Evolutionary conservation across 2,797 vertebrate species (phyloP).

Genomic region (Bradypodion ventrale): DNA sequence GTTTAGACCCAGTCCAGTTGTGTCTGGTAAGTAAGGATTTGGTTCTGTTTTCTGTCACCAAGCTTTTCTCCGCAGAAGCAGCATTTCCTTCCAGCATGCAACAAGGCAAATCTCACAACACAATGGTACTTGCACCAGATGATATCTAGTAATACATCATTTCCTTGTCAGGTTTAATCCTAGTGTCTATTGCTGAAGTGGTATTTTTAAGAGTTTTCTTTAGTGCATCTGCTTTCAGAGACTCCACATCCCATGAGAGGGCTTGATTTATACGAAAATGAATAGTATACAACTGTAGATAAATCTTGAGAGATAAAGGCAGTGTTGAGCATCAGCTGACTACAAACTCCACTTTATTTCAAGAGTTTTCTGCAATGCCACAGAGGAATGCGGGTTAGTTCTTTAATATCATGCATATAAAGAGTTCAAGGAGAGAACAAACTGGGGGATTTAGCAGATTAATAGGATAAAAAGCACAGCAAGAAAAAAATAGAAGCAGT

Average conservation of each 20-base stretch:
- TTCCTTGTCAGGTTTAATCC: slow-evolving; percentile 9
- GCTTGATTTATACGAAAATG: slow-evolving; percentile 25
- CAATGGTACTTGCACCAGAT: slow-evolving; percentile 8
- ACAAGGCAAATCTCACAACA: slow-evolving; percentile 3
- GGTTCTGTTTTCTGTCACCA: neutral
- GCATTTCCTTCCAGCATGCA: neutral
- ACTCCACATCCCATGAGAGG: slow-evolving; percentile 1
- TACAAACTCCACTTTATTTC: neutral
- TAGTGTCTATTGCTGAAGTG: slow-evolving; percentile 13
- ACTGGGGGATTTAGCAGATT: neutral
- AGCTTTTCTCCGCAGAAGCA: neutral
- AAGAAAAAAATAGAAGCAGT: neutral
- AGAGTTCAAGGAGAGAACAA: slow-evolving; percentile 29
- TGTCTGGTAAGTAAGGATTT: neutral
- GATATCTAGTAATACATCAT: slow-evolving; percentile 6
- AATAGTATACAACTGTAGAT: neutral
- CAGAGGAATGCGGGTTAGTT: neutral
- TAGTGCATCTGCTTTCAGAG: neutral
- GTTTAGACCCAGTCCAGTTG: neutral
- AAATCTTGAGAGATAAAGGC: slow-evolving; percentile 7
- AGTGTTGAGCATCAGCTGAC: neutral
- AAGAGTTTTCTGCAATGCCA: neutral
- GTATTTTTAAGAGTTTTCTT: neutral
- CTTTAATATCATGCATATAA: slow-evolving; percentile 13
- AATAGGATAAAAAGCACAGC: slow-evolving; percentile 4